Evolutionary conservation across 2,888 invertebrate genomes (phyloP).

Genomic region (Podotricha telesiphe): DNA sequence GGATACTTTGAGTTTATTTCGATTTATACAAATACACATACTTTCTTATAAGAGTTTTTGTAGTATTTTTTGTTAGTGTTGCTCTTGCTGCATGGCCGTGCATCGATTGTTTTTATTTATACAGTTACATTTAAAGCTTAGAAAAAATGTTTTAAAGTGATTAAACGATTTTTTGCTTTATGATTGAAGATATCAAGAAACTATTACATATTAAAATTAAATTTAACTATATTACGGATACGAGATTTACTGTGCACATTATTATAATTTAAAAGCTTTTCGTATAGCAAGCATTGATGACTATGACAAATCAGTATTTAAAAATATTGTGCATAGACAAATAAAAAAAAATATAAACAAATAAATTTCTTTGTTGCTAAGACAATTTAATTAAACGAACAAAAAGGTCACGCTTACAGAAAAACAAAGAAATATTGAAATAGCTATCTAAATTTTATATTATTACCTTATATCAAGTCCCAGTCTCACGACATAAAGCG

Average conservation of each 20-base stretch:
- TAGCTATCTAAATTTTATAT: neutral
- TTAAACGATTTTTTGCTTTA: too few species aligned
- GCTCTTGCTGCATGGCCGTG: neutral
- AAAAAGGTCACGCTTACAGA: conserved; percentile 6
- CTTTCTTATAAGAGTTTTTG: neutral
- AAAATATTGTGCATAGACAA: too few species aligned
- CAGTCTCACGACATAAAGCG: conserved; percentile 4
- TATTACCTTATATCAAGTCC: conserved; percentile 24
- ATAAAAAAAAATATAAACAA: neutral
- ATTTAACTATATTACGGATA: too few species aligned
- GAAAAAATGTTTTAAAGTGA: too few species aligned
- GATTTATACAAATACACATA: neutral
- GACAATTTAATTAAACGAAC: neutral
- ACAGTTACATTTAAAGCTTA: neutral
- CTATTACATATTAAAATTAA: too few species aligned
- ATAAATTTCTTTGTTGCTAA: neutral
- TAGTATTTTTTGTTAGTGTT: neutral
- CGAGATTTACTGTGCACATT: too few species aligned
- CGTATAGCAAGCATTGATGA: too few species aligned
- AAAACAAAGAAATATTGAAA: neutral
- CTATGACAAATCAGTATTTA: too few species aligned
- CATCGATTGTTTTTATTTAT: neutral
- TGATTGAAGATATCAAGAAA: too few species aligned
- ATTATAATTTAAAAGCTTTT: too few species aligned
- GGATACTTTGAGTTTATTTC: neutral